Conservation (phyloP, 1,140 invertebrate species). For the Himalopsyche phryganea region DNA sequence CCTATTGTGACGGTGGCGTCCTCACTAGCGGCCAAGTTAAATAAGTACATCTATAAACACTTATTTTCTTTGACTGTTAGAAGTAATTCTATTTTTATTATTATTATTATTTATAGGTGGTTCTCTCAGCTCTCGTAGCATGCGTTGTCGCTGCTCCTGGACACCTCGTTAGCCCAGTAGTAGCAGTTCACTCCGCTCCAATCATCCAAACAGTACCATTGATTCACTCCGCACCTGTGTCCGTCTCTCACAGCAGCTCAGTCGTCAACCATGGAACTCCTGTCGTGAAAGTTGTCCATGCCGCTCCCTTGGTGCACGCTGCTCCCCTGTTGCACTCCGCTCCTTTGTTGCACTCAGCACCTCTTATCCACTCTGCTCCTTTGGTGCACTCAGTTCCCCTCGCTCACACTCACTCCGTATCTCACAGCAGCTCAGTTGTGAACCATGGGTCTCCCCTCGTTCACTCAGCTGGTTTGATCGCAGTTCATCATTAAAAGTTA, state of each 20-base stretch:
- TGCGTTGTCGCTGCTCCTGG: constrained; percentile 27
- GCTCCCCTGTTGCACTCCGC: constrained; percentile 36
- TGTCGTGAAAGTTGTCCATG: constrained; percentile 42
- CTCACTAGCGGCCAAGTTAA: too few relatives aligned
- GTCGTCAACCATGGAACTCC: constrained; percentile 44
- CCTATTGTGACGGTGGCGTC: too few relatives aligned
- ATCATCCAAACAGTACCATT: constrained; percentile 43
- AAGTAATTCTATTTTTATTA: constrained; percentile 35
- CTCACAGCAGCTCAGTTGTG: constrained; percentile 44
- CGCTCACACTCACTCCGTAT: constrained; percentile 46
- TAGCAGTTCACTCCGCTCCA: constrained; percentile 38
- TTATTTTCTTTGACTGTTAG: too few relatives aligned
- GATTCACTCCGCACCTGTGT: constrained; percentile 40
- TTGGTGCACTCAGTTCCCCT: constrained; percentile 40
- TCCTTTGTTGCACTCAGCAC: constrained; percentile 45
- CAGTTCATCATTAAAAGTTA: too few relatives aligned
- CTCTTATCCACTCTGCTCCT: constrained; percentile 38
- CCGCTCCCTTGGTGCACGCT: constrained; percentile 34
- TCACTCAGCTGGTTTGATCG: too few relatives aligned
- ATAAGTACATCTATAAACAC: too few relatives aligned
- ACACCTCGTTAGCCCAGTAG: not conserved
- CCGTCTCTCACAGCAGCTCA: constrained; percentile 40
- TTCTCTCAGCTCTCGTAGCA: constrained; percentile 35
- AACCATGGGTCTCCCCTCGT: constrained; percentile 41
- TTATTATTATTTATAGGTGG: constrained; percentile 32